Conservation (phyloP, 2,113 vertebrate species). For the Edolisoma coerulescens region DNA sequence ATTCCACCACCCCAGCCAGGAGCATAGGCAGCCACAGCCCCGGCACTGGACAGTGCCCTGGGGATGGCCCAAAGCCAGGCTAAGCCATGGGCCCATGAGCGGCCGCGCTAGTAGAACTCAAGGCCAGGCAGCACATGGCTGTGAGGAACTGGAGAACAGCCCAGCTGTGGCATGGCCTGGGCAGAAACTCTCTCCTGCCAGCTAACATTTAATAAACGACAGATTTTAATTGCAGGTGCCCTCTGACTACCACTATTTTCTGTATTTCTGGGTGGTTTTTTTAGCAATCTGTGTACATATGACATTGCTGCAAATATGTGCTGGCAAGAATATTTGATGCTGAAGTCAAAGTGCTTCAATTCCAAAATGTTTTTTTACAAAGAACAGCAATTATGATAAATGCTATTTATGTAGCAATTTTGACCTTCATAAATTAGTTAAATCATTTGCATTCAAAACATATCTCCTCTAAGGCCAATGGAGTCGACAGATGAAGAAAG, state of each 20-base stretch:
- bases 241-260: background rate
- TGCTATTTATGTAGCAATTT: background rate
- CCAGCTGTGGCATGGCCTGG: rapidly evolving
- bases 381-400: background rate
- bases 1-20: background rate
- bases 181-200: background rate
- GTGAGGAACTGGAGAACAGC: background rate
- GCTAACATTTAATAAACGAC: background rate
- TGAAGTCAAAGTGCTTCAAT: background rate
- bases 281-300: background rate
- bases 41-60: background rate
- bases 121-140: background rate
- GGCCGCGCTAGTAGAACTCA: rapidly evolving
- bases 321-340: background rate
- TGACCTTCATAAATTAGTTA: background rate
- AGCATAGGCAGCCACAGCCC: background rate
- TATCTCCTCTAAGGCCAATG: background rate
- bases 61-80: rapidly evolving
- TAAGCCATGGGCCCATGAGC: rapidly evolving
- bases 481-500: background rate
- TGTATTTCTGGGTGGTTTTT: background rate
- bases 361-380: background rate
- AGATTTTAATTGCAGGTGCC: background rate
- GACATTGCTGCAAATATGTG: background rate
- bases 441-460: background rate